Evolutionary conservation across 2,113 vertebrate species (phyloP).

Genomic region (Pyxicephalus adspersus): DNA sequence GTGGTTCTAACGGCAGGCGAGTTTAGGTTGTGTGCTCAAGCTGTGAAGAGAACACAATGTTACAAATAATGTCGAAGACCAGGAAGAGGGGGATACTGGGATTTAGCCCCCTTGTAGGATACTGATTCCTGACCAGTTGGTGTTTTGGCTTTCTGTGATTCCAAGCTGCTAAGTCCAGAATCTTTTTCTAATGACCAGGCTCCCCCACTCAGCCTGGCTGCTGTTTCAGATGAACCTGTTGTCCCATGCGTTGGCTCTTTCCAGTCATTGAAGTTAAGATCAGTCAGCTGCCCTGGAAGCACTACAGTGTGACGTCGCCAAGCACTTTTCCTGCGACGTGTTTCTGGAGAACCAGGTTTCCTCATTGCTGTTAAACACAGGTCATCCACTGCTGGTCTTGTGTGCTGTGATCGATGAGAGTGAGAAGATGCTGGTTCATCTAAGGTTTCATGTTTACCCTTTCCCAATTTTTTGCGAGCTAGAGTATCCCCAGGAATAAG

Average conservation of each 20-base stretch:
- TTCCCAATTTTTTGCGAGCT: constrained; percentile 81
- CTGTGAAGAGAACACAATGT: neutral
- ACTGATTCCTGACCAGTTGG: neutral
- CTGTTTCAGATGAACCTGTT: constrained; percentile 36
- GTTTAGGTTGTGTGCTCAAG: neutral
- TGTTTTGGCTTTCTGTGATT: constrained; percentile 75
- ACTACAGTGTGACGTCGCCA: constrained; percentile 93
- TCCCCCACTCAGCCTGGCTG: constrained; percentile 3
- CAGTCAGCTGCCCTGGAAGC: constrained; percentile 76
- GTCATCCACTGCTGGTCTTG: constrained; percentile 84
- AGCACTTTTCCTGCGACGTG: constrained; percentile 83
- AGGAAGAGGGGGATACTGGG: constrained; percentile 64
- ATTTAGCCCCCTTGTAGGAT: constrained; percentile 59
- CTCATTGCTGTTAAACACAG: constrained; percentile 79
- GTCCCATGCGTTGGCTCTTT: constrained; percentile 63
- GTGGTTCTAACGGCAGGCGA: neutral
- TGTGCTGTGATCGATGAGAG: constrained; percentile 64
- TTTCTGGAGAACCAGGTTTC: constrained; percentile 85
- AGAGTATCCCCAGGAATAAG: constrained; percentile 91
- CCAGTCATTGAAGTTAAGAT: constrained; percentile 80
- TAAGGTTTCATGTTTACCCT: constrained; percentile 61
- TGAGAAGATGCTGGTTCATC: constrained; percentile 64
- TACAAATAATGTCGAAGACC: constrained; percentile 81
- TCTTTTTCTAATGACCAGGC: constrained; percentile 67
- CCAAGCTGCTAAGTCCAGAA: constrained; percentile 77